Conservation (phyloP, 2,888 invertebrate species). For the Tipula helvola region DNA sequence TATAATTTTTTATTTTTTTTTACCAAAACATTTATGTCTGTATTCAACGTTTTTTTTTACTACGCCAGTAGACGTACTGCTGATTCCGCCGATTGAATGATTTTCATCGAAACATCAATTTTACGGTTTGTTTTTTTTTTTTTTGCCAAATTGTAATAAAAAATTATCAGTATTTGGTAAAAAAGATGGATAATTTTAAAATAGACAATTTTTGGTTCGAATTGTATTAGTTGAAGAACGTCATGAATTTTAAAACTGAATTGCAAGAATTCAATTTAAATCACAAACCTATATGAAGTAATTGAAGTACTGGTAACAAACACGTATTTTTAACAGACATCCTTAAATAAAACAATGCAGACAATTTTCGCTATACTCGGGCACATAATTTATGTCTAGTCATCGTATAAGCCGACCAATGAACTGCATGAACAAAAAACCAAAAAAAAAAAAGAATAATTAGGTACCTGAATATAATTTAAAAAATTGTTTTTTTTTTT, state of each 20-base stretch:
- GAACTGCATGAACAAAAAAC: not conserved
- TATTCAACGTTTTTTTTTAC: not conserved
- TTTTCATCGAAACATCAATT: not conserved
- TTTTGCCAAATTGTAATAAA: too few species aligned
- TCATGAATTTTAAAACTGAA: too few species aligned
- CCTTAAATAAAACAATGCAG: too few species aligned
- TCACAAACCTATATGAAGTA: too few species aligned
- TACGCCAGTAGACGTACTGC: not conserved
- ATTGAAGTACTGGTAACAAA: too few species aligned
- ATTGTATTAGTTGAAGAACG: too few species aligned
- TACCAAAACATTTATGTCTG: not conserved
- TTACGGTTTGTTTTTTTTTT: not conserved
- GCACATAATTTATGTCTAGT: not conserved
- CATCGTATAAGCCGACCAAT: not conserved
- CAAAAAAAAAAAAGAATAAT: not conserved
- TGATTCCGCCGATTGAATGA: not conserved
- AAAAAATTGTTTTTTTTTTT: not conserved
- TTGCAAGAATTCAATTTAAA: too few species aligned
- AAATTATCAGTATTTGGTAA: too few species aligned
- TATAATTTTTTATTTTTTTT: not conserved
- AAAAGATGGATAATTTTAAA: too few species aligned
- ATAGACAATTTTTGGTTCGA: too few species aligned
- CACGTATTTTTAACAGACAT: too few species aligned
- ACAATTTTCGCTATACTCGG: too few species aligned
- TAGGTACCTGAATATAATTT: not conserved